Percentiles rank a stretch among this genome's conserved stretches.
These are phyloP conservation scores for Zaprionus nigranus DNA, from an alignment of 1,140 invertebrate genomes.

Conservation along the genomic window DNA sequence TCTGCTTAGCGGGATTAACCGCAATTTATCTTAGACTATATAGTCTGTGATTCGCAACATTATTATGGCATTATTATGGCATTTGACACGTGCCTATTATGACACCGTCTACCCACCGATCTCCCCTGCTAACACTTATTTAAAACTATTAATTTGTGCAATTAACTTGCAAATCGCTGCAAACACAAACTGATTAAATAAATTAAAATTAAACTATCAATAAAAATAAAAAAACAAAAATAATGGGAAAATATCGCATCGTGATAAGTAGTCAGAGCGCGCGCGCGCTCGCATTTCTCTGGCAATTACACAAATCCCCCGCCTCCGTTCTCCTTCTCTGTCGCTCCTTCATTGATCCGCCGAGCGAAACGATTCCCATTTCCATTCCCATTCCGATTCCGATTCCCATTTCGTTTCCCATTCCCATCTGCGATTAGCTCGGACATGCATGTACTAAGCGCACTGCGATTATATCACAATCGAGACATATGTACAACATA, in stretches of 20 bases:
- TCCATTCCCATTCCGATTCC: constrained; percentile 8
- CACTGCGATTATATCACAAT: constrained; percentile 23
- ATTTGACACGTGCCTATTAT: constrained; percentile 5
- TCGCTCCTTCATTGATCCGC: not conserved
- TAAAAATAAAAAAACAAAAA: constrained; percentile 19
- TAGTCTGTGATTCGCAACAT: not conserved
- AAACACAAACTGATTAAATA: constrained; percentile 69
- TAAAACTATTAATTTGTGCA: constrained; percentile 70
- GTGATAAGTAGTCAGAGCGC: constrained; percentile 5
- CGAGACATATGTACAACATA: not conserved
- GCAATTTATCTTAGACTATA: not conserved
- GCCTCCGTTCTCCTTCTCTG: not conserved
- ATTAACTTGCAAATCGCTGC: constrained; percentile 72
- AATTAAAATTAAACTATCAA: constrained; percentile 62
- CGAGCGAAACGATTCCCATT: constrained; percentile 6
- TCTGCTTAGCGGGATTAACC: not conserved
- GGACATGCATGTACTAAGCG: constrained; percentile 7
- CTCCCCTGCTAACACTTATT: constrained; percentile 4
- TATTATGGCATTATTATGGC: not conserved
- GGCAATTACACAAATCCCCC: constrained; percentile 7
- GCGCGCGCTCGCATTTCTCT: constrained; percentile 63
- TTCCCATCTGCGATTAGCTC: constrained; percentile 30
- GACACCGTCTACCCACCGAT: not conserved
- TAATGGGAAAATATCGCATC: constrained; percentile 17
- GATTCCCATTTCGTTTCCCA: constrained; percentile 15